phyloP scores from a whole-genome alignment of 2,113 vertebrate genomes.

The Megaceryle torquata region DNA sequence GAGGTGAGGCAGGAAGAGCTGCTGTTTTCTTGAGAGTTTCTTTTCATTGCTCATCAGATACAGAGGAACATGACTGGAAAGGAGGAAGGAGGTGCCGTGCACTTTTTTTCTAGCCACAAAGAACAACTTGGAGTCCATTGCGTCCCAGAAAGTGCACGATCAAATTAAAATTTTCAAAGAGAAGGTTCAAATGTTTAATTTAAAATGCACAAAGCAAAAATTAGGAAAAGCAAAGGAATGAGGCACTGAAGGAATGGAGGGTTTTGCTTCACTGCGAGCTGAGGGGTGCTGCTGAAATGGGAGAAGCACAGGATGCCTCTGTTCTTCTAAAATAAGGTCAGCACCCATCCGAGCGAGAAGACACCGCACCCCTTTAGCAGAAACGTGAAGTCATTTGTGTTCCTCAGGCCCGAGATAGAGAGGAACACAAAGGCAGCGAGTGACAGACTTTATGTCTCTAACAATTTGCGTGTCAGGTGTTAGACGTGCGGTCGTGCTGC shows the following conservation, averaged over 20 bases:
- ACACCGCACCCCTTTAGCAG: neutral
- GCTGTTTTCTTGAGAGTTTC: neutral
- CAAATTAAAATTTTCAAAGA: neutral
- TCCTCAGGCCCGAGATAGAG: neutral
- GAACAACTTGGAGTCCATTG: fast-evolving
- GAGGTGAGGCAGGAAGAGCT: neutral
- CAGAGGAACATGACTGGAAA: neutral
- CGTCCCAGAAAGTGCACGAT: neutral
- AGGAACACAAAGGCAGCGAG: neutral
- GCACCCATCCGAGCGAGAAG: neutral
- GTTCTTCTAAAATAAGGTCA: neutral
- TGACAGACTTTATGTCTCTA: neutral
- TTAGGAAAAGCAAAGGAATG: neutral
- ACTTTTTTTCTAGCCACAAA: neutral
- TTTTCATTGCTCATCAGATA: neutral
- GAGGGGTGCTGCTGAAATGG: neutral
- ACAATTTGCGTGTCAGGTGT: neutral
- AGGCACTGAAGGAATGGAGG: neutral
- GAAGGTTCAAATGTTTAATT: neutral
- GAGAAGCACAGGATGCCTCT: neutral
- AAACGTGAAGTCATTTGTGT: neutral
- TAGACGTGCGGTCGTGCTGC: fast-evolving
- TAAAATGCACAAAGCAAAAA: neutral
- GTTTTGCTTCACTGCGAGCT: neutral
- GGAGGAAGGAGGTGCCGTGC: neutral